Evolutionary conservation across 1,140 invertebrate species (phyloP).

Genomic region (Ericerus pela): DNA sequence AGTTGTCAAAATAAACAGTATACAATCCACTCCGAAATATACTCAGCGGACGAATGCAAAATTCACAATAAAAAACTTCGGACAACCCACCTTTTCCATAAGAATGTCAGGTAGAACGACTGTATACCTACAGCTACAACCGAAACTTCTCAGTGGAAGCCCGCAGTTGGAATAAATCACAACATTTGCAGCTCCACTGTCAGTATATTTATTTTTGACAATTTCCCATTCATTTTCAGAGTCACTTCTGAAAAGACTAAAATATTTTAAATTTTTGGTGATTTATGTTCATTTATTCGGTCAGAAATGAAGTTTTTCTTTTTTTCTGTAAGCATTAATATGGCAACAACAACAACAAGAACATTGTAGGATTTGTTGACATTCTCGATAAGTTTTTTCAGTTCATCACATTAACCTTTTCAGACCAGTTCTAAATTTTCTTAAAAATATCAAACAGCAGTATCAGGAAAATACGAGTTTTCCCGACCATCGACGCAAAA

Average conservation of each 20-base stretch:
- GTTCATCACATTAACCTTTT: conserved; percentile 78
- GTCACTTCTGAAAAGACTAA: conserved; percentile 49
- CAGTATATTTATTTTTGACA: conserved; percentile 50
- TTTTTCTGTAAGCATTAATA: conserved; percentile 64
- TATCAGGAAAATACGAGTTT: conserved; percentile 13
- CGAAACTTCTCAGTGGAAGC: too few species aligned
- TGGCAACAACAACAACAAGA: conserved; percentile 91
- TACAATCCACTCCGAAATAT: too few species aligned
- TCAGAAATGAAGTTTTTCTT: too few species aligned
- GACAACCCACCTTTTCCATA: too few species aligned
- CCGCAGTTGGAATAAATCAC: conserved; percentile 83
- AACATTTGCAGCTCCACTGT: conserved; percentile 68
- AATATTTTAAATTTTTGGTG: too few species aligned
- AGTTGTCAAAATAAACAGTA: too few species aligned
- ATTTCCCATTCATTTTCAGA: conserved; percentile 70
- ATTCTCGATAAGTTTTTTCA: conserved; percentile 89
- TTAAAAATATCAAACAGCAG: too few species aligned
- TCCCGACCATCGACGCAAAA: background rate
- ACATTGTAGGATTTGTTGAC: conserved; percentile 76
- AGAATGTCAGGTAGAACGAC: too few species aligned
- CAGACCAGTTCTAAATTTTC: conserved; percentile 81
- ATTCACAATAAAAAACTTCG: too few species aligned
- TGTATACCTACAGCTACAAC: too few species aligned
- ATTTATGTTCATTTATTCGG: too few species aligned
- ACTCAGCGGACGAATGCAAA: too few species aligned